Evolutionary conservation across 1,140 invertebrate genomes (phyloP).

Genomic region (Camponotus vicinus): DNA sequence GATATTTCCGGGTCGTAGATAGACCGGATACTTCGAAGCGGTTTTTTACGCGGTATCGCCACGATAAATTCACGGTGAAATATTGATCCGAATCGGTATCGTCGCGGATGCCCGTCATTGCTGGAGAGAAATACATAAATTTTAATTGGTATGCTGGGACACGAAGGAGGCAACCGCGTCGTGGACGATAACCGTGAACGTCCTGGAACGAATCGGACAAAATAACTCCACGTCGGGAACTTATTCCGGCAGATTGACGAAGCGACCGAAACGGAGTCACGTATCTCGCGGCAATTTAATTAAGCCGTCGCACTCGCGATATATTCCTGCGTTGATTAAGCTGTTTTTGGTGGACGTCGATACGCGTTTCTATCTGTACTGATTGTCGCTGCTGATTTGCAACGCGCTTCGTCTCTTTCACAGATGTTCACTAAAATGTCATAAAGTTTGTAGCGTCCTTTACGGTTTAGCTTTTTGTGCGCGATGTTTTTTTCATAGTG

Average conservation of each 20-base stretch:
- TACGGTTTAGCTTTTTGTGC: neutral
- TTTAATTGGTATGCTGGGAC: conserved; percentile 71
- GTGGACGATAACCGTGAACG: neutral
- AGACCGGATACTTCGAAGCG: neutral
- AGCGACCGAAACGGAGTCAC: neutral
- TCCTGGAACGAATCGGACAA: neutral
- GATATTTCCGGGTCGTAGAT: conserved; percentile 49
- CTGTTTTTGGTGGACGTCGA: conserved; percentile 36
- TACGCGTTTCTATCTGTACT: conserved; percentile 32
- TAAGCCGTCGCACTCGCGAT: conserved; percentile 7
- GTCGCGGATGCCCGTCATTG: conserved; percentile 56
- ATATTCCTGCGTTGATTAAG: conserved; percentile 43
- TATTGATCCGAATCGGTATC: conserved; percentile 49
- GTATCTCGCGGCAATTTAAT: conserved; percentile 30
- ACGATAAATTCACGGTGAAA: conserved; percentile 64
- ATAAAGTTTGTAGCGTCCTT: neutral
- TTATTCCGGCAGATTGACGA: conserved; percentile 12
- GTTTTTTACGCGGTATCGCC: conserved; percentile 36
- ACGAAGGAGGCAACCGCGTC: neutral
- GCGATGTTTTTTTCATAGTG: neutral
- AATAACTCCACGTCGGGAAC: conserved; percentile 28
- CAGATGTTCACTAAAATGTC: conserved; percentile 19
- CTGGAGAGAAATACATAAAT: conserved; percentile 68
- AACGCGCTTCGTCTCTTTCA: neutral
- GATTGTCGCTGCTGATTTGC: conserved; percentile 34